Percentiles rank a stretch among this genome's conserved stretches.
These are phyloP conservation scores for Tachuris rubrigastra DNA, from an alignment of 2,113 vertebrate species.

Conservation along the genomic window DNA sequence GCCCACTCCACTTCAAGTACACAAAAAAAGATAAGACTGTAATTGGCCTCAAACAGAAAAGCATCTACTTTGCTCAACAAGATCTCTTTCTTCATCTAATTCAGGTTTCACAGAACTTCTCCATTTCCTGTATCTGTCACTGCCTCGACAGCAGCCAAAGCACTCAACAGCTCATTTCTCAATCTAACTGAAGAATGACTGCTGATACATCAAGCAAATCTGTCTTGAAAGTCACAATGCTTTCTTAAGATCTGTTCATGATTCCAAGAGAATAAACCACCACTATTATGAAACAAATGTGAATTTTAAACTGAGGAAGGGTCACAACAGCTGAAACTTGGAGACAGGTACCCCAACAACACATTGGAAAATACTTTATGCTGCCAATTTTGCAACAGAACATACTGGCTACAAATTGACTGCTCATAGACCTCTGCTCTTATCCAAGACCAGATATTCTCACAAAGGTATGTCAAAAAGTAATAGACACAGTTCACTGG, in stretches of 20 bases:
- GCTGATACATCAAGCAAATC: not conserved
- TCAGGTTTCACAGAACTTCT: not conserved
- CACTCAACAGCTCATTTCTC: not conserved
- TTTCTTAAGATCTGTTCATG: not conserved
- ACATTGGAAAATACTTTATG: not conserved
- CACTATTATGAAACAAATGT: not conserved
- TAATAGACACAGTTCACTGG: not conserved
- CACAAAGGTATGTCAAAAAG: not conserved
- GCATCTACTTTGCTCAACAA: not conserved
- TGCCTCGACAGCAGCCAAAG: not conserved
- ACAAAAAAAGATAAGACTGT: slow-evolving; percentile 4
- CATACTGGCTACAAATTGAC: not conserved
- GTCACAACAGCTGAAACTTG: not conserved
- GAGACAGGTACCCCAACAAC: not conserved
- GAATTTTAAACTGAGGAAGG: not conserved
- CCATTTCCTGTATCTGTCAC: not conserved
- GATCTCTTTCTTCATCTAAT: not conserved
- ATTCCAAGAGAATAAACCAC: not conserved
- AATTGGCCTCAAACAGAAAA: not conserved
- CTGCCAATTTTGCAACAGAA: not conserved
- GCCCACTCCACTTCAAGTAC: not conserved
- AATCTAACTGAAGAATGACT: not conserved
- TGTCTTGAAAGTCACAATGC: not conserved
- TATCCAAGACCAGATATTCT: not conserved
- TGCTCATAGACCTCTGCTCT: not conserved